A percentile compares a stretch with the other conserved stretches of the same genome.
Conservation (phyloP, 2,797 vertebrate species). For the Scolopax bukidnonensis region DNA sequence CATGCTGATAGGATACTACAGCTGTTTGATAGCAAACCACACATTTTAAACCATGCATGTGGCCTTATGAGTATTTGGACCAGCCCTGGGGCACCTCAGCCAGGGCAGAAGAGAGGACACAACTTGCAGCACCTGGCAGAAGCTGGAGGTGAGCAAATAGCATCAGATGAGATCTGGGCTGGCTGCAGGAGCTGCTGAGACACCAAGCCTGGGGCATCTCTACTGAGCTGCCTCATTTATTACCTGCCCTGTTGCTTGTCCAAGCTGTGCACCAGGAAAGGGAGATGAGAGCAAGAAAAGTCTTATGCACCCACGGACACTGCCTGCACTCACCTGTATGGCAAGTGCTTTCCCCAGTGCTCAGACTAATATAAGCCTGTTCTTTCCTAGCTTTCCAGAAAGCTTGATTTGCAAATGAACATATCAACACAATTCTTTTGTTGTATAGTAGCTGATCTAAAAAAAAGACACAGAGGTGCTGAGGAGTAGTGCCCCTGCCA, state of each 20-base stretch:
- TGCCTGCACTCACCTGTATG: not conserved
- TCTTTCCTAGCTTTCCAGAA: not conserved
- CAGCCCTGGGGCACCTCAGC: not conserved
- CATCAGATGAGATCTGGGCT: not conserved
- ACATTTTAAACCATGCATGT: not conserved
- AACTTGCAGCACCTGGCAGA: not conserved
- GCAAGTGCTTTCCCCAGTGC: not conserved
- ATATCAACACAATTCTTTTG: not conserved
- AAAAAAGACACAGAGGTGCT: not conserved
- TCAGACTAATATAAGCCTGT: not conserved
- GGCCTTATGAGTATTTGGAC: not conserved
- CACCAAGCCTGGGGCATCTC: not conserved
- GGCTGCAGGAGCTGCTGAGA: not conserved
- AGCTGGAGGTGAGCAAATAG: not conserved
- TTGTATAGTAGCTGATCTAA: not conserved
- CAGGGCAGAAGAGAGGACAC: not conserved
- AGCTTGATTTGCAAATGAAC: not conserved
- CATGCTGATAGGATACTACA: too few relatives aligned
- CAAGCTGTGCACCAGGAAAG: not conserved
- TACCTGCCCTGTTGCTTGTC: not conserved
- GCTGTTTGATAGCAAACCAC: not conserved
- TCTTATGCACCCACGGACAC: not conserved
- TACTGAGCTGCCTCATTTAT: not conserved
- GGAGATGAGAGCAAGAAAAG: not conserved
- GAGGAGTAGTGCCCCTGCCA: not conserved